Evolutionary conservation across 2,797 vertebrate genomes (phyloP), one percentile per base, ranked within the genome.

Genomic region (Poeciliopsis gracilis): DNA sequence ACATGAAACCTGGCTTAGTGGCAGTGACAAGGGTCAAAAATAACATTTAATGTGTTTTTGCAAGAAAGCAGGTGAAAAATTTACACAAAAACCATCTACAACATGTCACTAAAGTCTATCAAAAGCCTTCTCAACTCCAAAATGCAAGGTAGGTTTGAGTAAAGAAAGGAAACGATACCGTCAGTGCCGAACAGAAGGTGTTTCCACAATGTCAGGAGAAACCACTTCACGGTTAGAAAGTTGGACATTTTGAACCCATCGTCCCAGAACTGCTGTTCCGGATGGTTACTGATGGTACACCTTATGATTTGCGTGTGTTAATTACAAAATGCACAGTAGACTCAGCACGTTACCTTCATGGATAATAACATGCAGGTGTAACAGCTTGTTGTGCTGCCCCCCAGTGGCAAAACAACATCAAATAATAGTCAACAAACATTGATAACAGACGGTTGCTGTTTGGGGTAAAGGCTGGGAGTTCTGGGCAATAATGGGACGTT

Each of bases 321-420:
- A 49, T 66, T 23, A 15, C 8, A 33, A 73, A 28, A 51, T 41
- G 10, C 3, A 11, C 25, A 13, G 13, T 18, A 47, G 16, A 7
- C 63, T 46, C 20, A 13, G 6, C 1, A 15, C 7, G 33, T 36
- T 63, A 7, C 18, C 43, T 20, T 71, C 18, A 2, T 45, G 25
- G 3, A 18, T 20, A 36, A 12, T 12, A 4, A 13, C 23, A 16
- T 41, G 46, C 8, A 16, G 43, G 25, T 25, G 1, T 49, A 41
- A 28, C 33, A 38, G 55, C 51, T 57, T 63, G 55, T 63, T 78
- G 30, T 73, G 70, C 70, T 78, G 70, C 53, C 77, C 77, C 43
- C 53, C 36, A 61, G 55, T 78, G 33, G 70, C 70, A 49, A 61
- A 73, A 73, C 36, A 69, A 43, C 41, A 28, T 70, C 43, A 45